Conservation (phyloP, 1,140 invertebrate species). For the Samia ricini region DNA sequence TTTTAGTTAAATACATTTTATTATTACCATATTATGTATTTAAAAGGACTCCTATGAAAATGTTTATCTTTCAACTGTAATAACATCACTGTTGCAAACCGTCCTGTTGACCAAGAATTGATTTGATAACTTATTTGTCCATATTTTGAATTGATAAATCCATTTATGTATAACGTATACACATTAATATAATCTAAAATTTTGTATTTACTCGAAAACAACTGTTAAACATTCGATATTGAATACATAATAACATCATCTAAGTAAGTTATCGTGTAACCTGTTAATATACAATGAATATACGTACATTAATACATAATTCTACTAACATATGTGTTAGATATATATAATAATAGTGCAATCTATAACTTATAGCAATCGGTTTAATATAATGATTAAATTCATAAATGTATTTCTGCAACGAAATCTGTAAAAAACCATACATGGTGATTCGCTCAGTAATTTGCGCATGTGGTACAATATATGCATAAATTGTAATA, state of each 20-base stretch:
- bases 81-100: slow-evolving; percentile 24
- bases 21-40: not conserved
- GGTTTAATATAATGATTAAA: not conserved
- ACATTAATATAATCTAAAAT: not conserved
- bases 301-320: not conserved
- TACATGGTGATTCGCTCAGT: too few relatives aligned
- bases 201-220: not conserved
- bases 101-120: slow-evolving; percentile 33
- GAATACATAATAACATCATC: not conserved
- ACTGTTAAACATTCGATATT: not conserved
- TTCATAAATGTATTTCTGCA: not conserved
- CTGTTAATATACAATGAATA: not conserved
- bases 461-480: too few relatives aligned
- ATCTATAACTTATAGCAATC: not conserved
- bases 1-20: not conserved
- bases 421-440: too few relatives aligned
- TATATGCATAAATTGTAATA: too few relatives aligned
- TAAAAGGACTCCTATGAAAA: not conserved
- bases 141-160: slow-evolving; percentile 16
- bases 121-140: slow-evolving; percentile 19
- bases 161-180: not conserved
- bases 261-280: not conserved
- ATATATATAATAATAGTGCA: not conserved
- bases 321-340: not conserved
- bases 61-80: not conserved